Conservation (phyloP, 1,140 invertebrate species). For the Lepidurus couesii region DNA sequence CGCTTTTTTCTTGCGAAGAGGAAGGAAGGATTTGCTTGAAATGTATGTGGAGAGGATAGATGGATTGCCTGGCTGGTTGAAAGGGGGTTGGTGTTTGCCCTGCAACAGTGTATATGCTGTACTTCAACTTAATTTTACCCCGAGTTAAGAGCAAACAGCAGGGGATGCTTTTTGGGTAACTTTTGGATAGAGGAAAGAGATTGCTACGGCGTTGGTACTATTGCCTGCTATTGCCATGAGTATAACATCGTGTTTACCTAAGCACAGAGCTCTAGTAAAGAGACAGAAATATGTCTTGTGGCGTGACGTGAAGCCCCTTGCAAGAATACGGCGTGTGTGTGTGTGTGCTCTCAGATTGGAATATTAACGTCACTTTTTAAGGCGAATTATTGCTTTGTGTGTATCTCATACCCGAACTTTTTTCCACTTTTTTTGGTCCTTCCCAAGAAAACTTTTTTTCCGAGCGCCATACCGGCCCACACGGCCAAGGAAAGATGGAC, state of each 20-base stretch:
- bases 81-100: background rate
- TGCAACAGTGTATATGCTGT: background rate
- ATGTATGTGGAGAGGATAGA: background rate
- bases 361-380: background rate
- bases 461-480: background rate
- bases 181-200: background rate
- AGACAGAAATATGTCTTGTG: conserved; percentile 15
- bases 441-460: background rate
- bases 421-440: background rate
- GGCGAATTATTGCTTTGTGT: background rate
- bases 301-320: background rate
- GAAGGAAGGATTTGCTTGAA: background rate
- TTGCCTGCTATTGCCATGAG: background rate
- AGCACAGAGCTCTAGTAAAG: background rate
- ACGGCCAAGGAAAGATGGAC: background rate
- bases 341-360: background rate
- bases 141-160: background rate
- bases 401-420: background rate
- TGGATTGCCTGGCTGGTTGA: background rate
- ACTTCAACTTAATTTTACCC: background rate
- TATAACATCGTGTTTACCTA: background rate
- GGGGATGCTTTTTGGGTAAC: background rate
- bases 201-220: background rate
- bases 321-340: background rate
- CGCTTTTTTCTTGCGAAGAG: background rate